Base-by-base conservation (phyloP, 2,113 vertebrate genomes). In the Terrapene triunguis region DNA sequence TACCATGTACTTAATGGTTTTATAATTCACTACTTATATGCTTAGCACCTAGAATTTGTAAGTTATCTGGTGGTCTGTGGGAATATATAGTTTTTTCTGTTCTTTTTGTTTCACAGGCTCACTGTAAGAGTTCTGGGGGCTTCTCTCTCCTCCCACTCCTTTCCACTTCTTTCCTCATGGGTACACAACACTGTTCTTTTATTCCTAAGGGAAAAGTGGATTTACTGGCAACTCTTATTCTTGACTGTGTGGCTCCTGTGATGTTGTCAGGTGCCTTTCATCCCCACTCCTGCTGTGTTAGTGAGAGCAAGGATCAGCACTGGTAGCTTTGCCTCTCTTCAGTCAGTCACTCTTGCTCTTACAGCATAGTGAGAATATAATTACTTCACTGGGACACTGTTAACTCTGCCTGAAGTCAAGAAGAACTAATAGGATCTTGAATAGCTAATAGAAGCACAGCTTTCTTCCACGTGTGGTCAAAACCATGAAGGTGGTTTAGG, bases 361-460 rank as follows among this genome's bases (percentile, higher is more conserved):
- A 89, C 13, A 89, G 83, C 57, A 89, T 88, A 94, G 89, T 95
- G 81, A 88, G n/a, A 88, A 96, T 72, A 72, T 97, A 97, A 97
- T 97, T 97, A 97, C 96, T 97, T 96, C 94, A 83, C 94, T 91
- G 57, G 84, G 90, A 83, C 47, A 93, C 82, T 96, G 88, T 93
- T 92, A 96, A 87, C 81, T 97, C 74, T 1, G 1, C 95, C 94
- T 95, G 81, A 96, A 97, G 92, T 97, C 94, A 94, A 76, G 82
- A 62, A 80, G 59, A 95, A n/a, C 54, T 97, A 96, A 96, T 5
- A 95, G 89, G 94, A 96, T 90, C 90, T 96, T 53, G 47, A 82
- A 90, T 5, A 90, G 35, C 35, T 93, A 85, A 89, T 53, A 89
- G 88, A 95, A 92, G 62, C 85, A 53, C 55, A 72, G 55, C 44